Conservation (phyloP, 1,140 invertebrate species). For the Drosophila serrata region DNA sequence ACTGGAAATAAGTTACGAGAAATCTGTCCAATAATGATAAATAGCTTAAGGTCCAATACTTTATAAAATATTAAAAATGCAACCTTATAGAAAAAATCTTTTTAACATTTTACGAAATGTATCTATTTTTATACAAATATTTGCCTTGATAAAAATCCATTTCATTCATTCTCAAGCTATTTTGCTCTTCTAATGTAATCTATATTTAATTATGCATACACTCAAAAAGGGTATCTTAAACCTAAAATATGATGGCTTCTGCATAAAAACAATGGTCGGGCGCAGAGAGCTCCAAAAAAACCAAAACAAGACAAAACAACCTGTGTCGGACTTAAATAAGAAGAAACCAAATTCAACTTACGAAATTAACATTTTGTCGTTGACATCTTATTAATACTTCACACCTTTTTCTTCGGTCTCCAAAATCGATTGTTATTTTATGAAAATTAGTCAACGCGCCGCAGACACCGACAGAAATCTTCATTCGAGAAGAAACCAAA, state of each 20-base stretch:
- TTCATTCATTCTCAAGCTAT: conserved; percentile 19
- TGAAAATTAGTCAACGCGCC: conserved; percentile 78
- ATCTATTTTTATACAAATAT: conserved; percentile 9
- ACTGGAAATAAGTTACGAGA: not conserved
- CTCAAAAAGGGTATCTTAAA: conserved; percentile 14
- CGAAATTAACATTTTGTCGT: conserved; percentile 79
- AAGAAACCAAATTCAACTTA: conserved; percentile 60
- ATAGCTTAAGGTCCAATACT: not conserved
- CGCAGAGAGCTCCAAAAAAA: conserved; percentile 37
- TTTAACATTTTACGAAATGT: not conserved
- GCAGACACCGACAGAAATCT: conserved; percentile 48
- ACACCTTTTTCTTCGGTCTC: conserved; percentile 73
- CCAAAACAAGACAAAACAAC: conserved; percentile 47
- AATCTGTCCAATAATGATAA: not conserved
- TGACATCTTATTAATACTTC: conserved; percentile 84
- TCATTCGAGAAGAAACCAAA: conserved; percentile 18
- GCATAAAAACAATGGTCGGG: conserved; percentile 42
- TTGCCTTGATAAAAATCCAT: not conserved
- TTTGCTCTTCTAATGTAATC: conserved; percentile 11
- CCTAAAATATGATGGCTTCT: conserved; percentile 47
- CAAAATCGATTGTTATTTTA: conserved; percentile 81
- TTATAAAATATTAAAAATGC: not conserved
- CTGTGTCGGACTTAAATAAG: conserved; percentile 26
- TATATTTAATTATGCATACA: conserved; percentile 35
- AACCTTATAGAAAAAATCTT: not conserved